Base-by-base conservation (phyloP, 2,888 invertebrate genomes). In the Pterostichus madidus region DNA sequence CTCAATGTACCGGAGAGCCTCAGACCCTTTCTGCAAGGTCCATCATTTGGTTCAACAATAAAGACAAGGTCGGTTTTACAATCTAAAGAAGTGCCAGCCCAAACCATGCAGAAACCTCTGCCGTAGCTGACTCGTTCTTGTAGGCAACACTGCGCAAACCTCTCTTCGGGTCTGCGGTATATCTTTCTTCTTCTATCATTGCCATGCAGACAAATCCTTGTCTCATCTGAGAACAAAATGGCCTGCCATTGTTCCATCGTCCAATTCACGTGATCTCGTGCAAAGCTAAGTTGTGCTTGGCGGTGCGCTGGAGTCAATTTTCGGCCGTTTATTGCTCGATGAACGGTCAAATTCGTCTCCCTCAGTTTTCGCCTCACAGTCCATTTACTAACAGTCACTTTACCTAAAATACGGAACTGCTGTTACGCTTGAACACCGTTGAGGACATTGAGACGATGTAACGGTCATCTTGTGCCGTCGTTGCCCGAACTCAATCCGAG, bases 321-420 rank as follows among this genome's bases (percentile, higher is more conserved):
- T 13, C 56, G 79, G 10, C 44, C 71, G 10, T 39, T 53, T 39
- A 39, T 32, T 35, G 49, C 13, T 46, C 46, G 83, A 61, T 79
- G 32, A 83, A 76, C 76, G 52, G 84, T 85, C 84, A 86, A 71
- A 73, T 84, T 85, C 32, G 77, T 76, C 83, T 86, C 84, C 80
- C 79, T 59, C 76, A 86, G 80, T 84, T 84, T 84, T 85, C 84
- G 44, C 83, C 84, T 84, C 77, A 86, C 84, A 84, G 85, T 86
- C 84, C 82, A 85, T 77, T 84, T 80, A 85, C 85, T 86, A 84
- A 86, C 83, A 84, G 79, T 83, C 80, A 84, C 84, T 78, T 83
- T 80, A 84, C 85, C 78, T 13, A 85, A 75, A 61, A 84, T 79
- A 77, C 78, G 84, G 39, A 85, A 83, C 76, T 82, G 83, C 68